Evolutionary conservation across 2,113 vertebrate genomes (phyloP).

Genomic region (Entelurus aequoreus): DNA sequence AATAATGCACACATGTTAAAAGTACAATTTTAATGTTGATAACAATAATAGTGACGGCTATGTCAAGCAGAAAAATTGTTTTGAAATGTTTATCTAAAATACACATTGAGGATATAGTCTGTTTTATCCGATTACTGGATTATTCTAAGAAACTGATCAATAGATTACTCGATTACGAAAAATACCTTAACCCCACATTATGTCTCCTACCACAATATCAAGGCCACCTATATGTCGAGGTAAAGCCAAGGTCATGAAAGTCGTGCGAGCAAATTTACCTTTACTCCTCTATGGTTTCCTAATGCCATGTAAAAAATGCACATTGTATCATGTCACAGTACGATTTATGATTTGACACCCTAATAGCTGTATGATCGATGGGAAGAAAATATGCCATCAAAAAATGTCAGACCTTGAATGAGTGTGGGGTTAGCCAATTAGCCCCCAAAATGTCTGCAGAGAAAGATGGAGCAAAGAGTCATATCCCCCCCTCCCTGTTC

Average conservation of each 20-base stretch:
- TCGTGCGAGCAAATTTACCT: background rate
- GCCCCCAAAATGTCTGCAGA: conserved; percentile 18
- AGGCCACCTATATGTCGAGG: background rate
- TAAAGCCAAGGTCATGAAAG: conserved; percentile 6
- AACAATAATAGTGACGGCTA: too few relatives aligned
- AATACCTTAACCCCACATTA: too few relatives aligned
- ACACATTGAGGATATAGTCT: too few relatives aligned
- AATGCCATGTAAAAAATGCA: background rate
- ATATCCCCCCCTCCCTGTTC: conserved; percentile 18
- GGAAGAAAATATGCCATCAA: conserved; percentile 14
- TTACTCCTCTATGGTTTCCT: background rate
- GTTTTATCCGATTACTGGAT: too few relatives aligned
- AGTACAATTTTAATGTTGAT: too few relatives aligned
- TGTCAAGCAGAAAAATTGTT: too few relatives aligned
- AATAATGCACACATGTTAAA: too few relatives aligned
- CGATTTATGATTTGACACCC: conserved; percentile 16
- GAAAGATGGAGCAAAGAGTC: conserved; percentile 23
- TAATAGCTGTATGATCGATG: conserved; percentile 37
- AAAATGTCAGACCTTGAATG: conserved; percentile 42
- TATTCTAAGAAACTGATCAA: too few relatives aligned
- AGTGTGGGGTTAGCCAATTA: conserved; percentile 45
- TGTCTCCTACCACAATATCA: too few relatives aligned
- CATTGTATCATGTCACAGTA: background rate
- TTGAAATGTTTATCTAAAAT: too few relatives aligned
- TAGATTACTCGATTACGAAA: too few relatives aligned